Evolutionary conservation across 2,113 vertebrate species (phyloP), one percentile per base, ranked within the genome.

Genomic region (Athene noctua): DNA sequence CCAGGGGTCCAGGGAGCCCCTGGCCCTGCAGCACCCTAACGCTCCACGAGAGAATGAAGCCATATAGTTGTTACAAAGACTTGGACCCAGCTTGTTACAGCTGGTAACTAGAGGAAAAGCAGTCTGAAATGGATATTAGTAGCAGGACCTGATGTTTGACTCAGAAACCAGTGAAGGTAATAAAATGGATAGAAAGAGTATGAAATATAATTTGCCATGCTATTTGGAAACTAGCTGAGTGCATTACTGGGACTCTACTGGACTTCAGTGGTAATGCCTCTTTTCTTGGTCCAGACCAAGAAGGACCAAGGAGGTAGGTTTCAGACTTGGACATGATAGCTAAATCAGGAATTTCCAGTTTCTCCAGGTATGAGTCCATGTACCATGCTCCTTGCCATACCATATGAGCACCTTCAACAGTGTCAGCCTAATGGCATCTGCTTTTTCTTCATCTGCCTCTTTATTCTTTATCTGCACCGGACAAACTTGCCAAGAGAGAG

Each of bases 21-120:
- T 27, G 20, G 4, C 10, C 14, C n/a, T 72, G 19, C 18, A 63
- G 19, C 4, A 3, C 22, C 4, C 26, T 2, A 0, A 12, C 11
- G 11, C 2, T 72, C 67, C 21, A 40, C 12, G 20, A 63, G 23
- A 32, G 36, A 82, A n/a, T 3, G 7, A 68, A 54, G 9, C 4
- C 13, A 13, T 25, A 19, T 6, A 22, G 19, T 9, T 51, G 6
- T 47, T 44, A 12, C 2, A 42, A 38, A 70, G 13, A 42, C 34
- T 36, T 75, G 38, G 5, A 42, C 13, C 5, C 38, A 36, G 5
- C 2, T 63, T 68, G 26, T 46, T 84, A 18, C 13, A 47, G 8
- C 36, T 68, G 12, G 4, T 42, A 59, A 38, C 21, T 47, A 61
- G 25, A 66, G 29, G 23, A 54, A 44, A 80, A 74, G 4, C 5